phyloP scores from a whole-genome alignment of 2,888 invertebrate species.

The Ormyrus labotus region DNA sequence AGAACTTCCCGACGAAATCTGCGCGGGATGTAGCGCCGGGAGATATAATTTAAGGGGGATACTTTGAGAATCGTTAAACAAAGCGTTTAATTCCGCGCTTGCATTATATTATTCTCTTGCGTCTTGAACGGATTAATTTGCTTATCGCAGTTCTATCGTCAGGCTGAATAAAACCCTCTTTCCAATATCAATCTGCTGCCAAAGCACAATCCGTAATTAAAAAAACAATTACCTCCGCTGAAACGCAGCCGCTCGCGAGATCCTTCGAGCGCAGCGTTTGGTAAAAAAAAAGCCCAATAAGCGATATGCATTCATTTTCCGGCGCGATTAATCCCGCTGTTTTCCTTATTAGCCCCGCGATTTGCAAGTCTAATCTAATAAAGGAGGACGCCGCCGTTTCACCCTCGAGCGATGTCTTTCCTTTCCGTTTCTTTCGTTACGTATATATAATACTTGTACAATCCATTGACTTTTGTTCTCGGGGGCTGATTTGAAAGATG shows the following conservation, averaged over 20 bases:
- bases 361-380: constrained; percentile 56
- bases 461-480: constrained; percentile 28
- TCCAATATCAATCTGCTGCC: no score
- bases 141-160: no score
- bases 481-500: background rate
- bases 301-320: constrained; percentile 36
- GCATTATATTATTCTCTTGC: no score
- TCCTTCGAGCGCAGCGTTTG: background rate
- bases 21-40: no score
- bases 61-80: no score
- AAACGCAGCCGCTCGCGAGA: constrained; percentile 4
- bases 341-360: constrained; percentile 42
- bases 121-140: no score
- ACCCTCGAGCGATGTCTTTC: background rate
- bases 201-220: constrained; percentile 11
- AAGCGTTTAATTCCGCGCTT: no score
- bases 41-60: no score
- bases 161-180: no score
- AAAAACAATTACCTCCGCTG: constrained; percentile 27
- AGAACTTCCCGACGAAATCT: no score
- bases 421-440: background rate
- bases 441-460: background rate
- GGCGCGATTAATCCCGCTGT: constrained; percentile 36
- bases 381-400: constrained; percentile 11
- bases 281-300: constrained; percentile 1